These are phyloP conservation scores for Subanguina moxae DNA, from an alignment of 1,140 invertebrate species.

Conservation along the genomic window DNA sequence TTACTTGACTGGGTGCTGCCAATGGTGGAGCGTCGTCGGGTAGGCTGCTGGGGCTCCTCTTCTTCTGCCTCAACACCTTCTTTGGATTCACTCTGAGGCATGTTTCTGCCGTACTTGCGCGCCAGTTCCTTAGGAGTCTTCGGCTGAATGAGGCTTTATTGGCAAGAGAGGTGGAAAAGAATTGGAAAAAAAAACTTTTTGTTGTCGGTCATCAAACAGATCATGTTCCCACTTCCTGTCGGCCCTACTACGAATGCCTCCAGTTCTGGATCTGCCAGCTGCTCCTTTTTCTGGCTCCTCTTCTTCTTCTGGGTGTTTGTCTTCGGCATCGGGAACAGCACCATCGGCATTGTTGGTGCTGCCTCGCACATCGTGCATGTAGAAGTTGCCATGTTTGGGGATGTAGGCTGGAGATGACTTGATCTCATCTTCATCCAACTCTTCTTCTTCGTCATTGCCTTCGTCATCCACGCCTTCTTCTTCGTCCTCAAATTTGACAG, in stretches of 20 bases:
- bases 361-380: slow-evolving; percentile 25
- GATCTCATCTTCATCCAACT: slow-evolving; percentile 16
- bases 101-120: slow-evolving; percentile 2
- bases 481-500: not conserved
- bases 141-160: not conserved
- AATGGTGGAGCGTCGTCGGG: too few species aligned
- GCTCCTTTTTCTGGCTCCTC: not conserved
- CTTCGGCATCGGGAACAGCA: not conserved
- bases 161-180: too few species aligned
- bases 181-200: not conserved
- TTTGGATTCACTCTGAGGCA: not conserved
- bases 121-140: slow-evolving; percentile 6
- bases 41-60: too few species aligned
- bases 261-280: not conserved
- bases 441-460: not conserved
- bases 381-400: slow-evolving; percentile 15
- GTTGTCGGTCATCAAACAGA: slow-evolving; percentile 6
- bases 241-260: not conserved
- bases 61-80: not conserved
- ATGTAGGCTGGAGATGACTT: slow-evolving; percentile 23
- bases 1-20: too few species aligned
- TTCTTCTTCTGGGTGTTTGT: not conserved
- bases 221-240: slow-evolving; percentile 15
- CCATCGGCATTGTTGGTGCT: slow-evolving; percentile 14
- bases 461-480: slow-evolving; percentile 7